These are phyloP conservation scores for Philypnodon macrostomus DNA, from an alignment of 2,797 vertebrate species.

Conservation along the genomic window DNA sequence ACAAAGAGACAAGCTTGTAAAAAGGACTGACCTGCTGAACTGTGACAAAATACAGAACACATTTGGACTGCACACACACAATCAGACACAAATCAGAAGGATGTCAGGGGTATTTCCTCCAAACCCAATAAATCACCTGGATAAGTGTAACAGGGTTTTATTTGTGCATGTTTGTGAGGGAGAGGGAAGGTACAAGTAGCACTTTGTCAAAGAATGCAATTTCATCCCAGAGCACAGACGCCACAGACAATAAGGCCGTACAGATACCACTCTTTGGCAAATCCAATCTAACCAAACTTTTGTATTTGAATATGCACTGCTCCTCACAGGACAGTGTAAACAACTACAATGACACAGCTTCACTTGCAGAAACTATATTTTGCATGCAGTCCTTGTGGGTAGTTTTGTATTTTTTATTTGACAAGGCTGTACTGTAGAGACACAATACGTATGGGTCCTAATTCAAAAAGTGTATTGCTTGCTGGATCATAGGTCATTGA, in stretches of 20 bases:
- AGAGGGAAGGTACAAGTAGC: constrained; percentile 21
- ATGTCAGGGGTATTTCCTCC: constrained; percentile 37
- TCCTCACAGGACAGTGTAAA: constrained; percentile 6
- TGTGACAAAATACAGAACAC: constrained; percentile 36
- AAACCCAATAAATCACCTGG: constrained; percentile 55
- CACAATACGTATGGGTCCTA: too few species aligned
- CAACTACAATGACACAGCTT: constrained; percentile 11
- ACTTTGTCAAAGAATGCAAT: constrained; percentile 22
- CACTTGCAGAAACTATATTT: too few species aligned
- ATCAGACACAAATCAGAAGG: constrained; percentile 50
- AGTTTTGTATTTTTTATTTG: too few species aligned
- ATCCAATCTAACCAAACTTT: neutral
- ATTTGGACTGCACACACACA: constrained; percentile 54
- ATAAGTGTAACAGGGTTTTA: constrained; percentile 35
- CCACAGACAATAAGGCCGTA: constrained; percentile 14
- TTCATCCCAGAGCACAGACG: constrained; percentile 8
- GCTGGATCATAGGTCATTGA: too few species aligned
- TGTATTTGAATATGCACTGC: too few species aligned
- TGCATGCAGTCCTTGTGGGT: too few species aligned
- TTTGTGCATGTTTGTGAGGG: neutral
- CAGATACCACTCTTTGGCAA: constrained; percentile 8
- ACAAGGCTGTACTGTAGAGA: too few species aligned
- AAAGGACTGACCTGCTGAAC: constrained; percentile 22
- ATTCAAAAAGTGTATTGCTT: too few species aligned
- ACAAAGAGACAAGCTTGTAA: constrained; percentile 18